These are phyloP conservation scores for Drosophila nikananu DNA, from an alignment of 1,140 invertebrate genomes.

Conservation along the genomic window DNA sequence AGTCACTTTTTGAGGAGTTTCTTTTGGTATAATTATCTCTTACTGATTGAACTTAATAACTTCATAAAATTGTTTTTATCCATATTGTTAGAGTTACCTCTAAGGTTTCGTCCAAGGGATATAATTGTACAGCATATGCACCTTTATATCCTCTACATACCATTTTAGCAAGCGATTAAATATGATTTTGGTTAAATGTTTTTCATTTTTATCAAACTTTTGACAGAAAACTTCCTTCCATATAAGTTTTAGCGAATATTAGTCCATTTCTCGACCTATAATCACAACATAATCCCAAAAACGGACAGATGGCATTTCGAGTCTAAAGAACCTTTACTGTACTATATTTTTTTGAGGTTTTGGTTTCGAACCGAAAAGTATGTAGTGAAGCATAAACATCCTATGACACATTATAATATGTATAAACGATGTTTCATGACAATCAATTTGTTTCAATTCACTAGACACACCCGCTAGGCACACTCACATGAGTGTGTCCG, in stretches of 20 bases:
- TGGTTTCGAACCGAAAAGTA: constrained; percentile 26
- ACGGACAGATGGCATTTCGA: constrained; percentile 10
- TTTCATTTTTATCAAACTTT: no score
- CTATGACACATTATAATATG: constrained; percentile 81
- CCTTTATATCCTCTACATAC: no score
- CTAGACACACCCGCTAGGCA: constrained; percentile 62
- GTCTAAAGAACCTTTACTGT: constrained; percentile 9
- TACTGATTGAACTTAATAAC: no score
- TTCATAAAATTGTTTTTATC: no score
- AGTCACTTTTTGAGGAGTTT: no score
- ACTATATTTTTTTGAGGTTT: constrained; percentile 31
- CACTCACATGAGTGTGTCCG: constrained; percentile 28
- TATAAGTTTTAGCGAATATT: background rate
- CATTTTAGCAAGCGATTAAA: no score
- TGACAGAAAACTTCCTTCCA: no score
- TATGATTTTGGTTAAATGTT: no score
- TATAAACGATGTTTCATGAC: constrained; percentile 83
- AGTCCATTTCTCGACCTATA: background rate
- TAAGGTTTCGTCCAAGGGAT: no score
- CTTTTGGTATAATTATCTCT: background rate
- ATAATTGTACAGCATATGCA: no score
- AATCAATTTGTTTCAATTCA: constrained; percentile 84
- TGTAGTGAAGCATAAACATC: constrained; percentile 77
- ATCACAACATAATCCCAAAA: constrained; percentile 1
- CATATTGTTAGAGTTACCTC: no score